A percentile compares a stretch with the other conserved stretches of the same genome.
phyloP scores from a whole-genome alignment of 2,113 vertebrate species.

The Pyrgilauda ruficollis region DNA sequence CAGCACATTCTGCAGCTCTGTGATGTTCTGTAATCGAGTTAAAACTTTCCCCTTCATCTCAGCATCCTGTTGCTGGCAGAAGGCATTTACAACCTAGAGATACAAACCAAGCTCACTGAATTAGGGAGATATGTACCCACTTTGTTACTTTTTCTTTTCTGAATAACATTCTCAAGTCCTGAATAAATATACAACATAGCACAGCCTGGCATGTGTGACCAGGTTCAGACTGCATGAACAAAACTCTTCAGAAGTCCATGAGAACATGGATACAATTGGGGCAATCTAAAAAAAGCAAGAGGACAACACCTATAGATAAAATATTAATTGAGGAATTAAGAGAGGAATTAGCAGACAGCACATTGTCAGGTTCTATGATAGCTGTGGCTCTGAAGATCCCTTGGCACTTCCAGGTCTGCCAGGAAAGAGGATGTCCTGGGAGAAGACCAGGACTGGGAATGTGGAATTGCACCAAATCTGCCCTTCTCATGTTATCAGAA shows the following conservation, averaged over 20 bases:
- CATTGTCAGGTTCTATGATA: background rate
- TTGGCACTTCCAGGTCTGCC: background rate
- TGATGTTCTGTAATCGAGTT: constrained; percentile 89
- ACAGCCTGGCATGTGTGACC: background rate
- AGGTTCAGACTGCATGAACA: background rate
- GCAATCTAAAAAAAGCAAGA: background rate
- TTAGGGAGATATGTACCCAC: background rate
- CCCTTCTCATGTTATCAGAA: background rate
- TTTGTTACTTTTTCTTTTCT: background rate
- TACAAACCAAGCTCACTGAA: background rate
- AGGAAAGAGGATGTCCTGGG: background rate
- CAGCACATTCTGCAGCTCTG: constrained; percentile 84
- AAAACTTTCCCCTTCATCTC: constrained; percentile 95
- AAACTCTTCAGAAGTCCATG: background rate
- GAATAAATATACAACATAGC: background rate
- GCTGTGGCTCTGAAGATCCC: background rate
- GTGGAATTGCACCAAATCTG: background rate
- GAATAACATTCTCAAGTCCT: background rate
- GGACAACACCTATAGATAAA: background rate
- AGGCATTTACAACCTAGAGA: constrained; percentile 88
- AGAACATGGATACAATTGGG: background rate
- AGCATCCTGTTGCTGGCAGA: constrained; percentile 83
- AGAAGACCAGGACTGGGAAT: background rate
- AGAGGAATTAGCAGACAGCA: background rate
- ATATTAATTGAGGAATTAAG: background rate